Percentiles rank a stretch among this genome's conserved stretches.
phyloP scores from a whole-genome alignment of 2,888 invertebrate species.

The Pammene fasciana region DNA sequence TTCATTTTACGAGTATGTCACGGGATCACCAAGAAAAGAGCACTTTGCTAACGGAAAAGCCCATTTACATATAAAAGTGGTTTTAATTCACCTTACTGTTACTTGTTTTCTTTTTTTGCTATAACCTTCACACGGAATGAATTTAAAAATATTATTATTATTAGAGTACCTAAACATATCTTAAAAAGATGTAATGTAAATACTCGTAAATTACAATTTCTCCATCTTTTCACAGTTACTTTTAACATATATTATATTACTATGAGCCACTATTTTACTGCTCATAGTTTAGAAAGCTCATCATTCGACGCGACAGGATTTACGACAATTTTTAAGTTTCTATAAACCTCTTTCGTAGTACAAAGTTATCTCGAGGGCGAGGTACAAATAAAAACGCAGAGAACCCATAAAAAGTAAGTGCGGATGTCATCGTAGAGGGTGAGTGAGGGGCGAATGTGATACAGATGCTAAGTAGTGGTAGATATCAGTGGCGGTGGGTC shows the following conservation, averaged over 20 bases:
- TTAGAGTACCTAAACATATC: too few species aligned
- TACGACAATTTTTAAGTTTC: conserved; percentile 28
- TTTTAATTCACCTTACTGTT: conserved; percentile 40
- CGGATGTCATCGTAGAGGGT: conserved; percentile 58
- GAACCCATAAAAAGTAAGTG: conserved; percentile 63
- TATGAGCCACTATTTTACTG: neutral
- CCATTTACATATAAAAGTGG: conserved; percentile 67
- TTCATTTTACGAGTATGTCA: conserved; percentile 66
- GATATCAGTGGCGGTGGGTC: too few species aligned
- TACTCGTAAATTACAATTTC: too few species aligned
- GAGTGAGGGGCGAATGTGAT: conserved; percentile 43
- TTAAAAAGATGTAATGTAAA: too few species aligned
- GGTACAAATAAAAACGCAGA: conserved; percentile 58
- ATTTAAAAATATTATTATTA: neutral
- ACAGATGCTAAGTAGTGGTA: conserved; percentile 53
- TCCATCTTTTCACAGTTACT: too few species aligned
- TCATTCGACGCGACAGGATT: neutral
- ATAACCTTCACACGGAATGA: conserved; percentile 13
- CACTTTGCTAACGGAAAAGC: conserved; percentile 67
- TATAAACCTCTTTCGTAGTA: conserved; percentile 39
- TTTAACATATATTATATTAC: neutral
- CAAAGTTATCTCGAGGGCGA: conserved; percentile 48
- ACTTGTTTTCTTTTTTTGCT: conserved; percentile 23
- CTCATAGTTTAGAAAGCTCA: neutral
- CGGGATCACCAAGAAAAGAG: conserved; percentile 64